phyloP scores from a whole-genome alignment of 2,113 vertebrate species.

The Parus major region DNA sequence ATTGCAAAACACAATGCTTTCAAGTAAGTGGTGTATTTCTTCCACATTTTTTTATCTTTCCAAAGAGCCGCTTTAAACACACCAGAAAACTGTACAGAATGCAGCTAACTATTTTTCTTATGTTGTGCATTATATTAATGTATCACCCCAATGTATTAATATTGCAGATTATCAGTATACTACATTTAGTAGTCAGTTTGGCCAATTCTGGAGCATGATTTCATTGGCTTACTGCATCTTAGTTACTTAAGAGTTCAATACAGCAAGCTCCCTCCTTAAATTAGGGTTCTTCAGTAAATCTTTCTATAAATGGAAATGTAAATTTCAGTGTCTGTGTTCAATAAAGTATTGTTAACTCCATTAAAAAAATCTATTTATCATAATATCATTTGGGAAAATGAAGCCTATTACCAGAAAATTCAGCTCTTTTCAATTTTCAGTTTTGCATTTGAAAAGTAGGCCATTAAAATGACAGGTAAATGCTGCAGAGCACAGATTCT shows the following conservation, averaged over 20 bases:
- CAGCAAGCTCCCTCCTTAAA: not conserved
- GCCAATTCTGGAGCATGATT: not conserved
- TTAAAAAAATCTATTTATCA: not conserved
- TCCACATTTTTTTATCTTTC: not conserved
- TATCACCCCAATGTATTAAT: not conserved
- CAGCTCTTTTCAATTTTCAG: not conserved
- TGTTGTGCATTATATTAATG: not conserved
- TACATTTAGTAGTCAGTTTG: not conserved
- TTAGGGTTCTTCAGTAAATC: not conserved
- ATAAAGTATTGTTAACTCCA: not conserved
- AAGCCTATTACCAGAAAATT: constrained; percentile 27
- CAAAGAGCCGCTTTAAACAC: not conserved
- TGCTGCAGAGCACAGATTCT: not conserved
- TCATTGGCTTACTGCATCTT: not conserved
- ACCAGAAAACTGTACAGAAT: not conserved
- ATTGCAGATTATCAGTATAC: not conserved
- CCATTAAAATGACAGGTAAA: constrained; percentile 24
- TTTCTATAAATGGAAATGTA: constrained; percentile 21
- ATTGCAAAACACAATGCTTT: not conserved
- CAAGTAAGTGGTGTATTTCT: not conserved
- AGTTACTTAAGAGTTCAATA: not conserved
- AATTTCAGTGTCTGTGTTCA: not conserved
- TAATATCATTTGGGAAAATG: constrained; percentile 6
- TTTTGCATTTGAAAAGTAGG: constrained; percentile 30
- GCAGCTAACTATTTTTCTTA: not conserved